Conservation (phyloP, 2,797 vertebrate species). For the Eremophila alpestris region DNA sequence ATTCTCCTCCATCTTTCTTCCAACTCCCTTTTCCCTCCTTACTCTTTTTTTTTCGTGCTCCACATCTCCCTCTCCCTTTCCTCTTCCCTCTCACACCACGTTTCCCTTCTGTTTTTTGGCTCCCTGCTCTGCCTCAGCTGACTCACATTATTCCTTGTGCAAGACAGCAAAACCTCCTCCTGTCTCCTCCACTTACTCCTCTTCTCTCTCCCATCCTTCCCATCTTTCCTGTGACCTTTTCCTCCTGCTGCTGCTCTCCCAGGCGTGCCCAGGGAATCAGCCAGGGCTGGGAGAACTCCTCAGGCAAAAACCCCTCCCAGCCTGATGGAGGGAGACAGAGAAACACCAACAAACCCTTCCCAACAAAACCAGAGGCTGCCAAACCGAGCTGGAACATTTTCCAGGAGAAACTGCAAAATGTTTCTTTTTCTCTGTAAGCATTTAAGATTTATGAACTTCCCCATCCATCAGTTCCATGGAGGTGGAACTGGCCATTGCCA, state of each 20-base stretch:
- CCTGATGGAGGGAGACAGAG: neutral
- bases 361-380: neutral
- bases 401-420: neutral
- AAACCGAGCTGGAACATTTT: slow-evolving; percentile 17
- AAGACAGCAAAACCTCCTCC: neutral
- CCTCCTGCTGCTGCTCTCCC: neutral
- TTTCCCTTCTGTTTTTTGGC: neutral
- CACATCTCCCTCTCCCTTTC: neutral
- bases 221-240: neutral
- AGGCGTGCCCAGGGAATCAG: neutral
- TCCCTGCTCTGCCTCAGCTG: neutral
- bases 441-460: neutral
- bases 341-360: neutral
- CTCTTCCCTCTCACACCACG: neutral
- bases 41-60: neutral
- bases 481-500: neutral
- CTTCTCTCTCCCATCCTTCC: neutral
- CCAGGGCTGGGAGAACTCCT: neutral
- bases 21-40: neutral
- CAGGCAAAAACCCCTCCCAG: neutral
- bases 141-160: neutral
- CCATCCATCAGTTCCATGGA: neutral
- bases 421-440: accelerated
- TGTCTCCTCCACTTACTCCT: neutral
- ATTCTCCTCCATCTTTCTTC: neutral